Evolutionary conservation across 1,140 invertebrate species (phyloP).

Genomic region (Eriosoma lanigerum): DNA sequence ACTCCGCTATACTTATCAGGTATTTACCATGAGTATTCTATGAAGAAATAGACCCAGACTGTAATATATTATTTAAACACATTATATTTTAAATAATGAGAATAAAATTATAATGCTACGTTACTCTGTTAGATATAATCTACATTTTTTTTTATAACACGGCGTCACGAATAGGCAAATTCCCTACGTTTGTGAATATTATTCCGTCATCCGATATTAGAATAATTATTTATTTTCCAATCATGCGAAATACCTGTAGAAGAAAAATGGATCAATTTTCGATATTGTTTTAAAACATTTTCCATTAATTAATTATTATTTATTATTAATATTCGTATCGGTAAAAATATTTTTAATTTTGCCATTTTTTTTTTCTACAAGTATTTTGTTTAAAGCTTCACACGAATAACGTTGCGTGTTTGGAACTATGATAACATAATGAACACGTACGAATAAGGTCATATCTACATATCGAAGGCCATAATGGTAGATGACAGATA

Average conservation of each 20-base stretch:
- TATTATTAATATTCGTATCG: too few species aligned
- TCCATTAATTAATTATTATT: too few species aligned
- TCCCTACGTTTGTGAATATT: neutral
- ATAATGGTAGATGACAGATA: neutral
- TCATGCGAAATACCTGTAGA: too few species aligned
- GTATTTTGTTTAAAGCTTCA: neutral
- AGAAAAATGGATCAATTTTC: too few species aligned
- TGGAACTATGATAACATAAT: neutral
- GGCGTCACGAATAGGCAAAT: constrained; percentile 24
- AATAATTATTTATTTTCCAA: too few species aligned
- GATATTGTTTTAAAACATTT: too few species aligned
- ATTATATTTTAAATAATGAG: constrained; percentile 12
- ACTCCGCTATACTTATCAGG: neutral
- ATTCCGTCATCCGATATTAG: neutral
- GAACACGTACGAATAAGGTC: neutral
- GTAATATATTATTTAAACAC: neutral
- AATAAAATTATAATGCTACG: neutral
- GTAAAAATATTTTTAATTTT: too few species aligned
- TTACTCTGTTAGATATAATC: constrained; percentile 10
- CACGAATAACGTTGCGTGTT: neutral
- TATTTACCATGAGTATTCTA: neutral
- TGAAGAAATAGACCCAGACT: neutral
- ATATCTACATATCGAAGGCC: neutral
- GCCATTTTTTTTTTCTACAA: too few species aligned
- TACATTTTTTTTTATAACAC: neutral